Conservation (phyloP, 1,140 invertebrate species). For the Lethocerus indicus region DNA sequence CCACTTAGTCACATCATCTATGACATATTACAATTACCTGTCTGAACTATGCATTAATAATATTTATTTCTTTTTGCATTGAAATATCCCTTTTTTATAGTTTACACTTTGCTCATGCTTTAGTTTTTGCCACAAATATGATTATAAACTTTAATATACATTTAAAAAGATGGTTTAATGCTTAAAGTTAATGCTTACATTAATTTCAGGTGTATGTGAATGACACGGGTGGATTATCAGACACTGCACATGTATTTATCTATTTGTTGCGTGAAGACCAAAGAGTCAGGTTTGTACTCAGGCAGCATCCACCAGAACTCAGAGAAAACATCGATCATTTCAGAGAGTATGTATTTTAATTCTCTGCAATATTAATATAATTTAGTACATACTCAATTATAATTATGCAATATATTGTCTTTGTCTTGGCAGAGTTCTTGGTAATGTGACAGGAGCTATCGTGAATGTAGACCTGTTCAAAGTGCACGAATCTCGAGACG, state of each 20-base stretch:
- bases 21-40: too few relatives aligned
- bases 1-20: too few relatives aligned
- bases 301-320: constrained; percentile 72
- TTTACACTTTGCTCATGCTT: too few relatives aligned
- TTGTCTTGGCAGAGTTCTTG: constrained; percentile 39
- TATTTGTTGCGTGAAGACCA: constrained; percentile 86
- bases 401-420: not conserved
- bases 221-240: constrained; percentile 61
- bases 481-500: constrained; percentile 81
- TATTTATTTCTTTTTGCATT: too few relatives aligned
- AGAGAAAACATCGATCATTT: constrained; percentile 61
- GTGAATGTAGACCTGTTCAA: constrained; percentile 88
- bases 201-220: constrained; percentile 52
- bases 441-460: constrained; percentile 73
- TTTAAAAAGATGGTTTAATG: not conserved
- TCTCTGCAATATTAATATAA: not conserved
- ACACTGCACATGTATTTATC: constrained; percentile 69
- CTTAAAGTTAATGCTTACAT: constrained; percentile 6
- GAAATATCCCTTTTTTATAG: too few relatives aligned
- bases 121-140: too few relatives aligned
- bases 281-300: constrained; percentile 77
- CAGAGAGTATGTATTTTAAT: constrained; percentile 42
- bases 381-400: too few relatives aligned
- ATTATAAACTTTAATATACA: too few relatives aligned
- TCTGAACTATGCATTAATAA: too few relatives aligned